Conservation (phyloP, 2,113 vertebrate genomes). For the Colinus virginianus region DNA sequence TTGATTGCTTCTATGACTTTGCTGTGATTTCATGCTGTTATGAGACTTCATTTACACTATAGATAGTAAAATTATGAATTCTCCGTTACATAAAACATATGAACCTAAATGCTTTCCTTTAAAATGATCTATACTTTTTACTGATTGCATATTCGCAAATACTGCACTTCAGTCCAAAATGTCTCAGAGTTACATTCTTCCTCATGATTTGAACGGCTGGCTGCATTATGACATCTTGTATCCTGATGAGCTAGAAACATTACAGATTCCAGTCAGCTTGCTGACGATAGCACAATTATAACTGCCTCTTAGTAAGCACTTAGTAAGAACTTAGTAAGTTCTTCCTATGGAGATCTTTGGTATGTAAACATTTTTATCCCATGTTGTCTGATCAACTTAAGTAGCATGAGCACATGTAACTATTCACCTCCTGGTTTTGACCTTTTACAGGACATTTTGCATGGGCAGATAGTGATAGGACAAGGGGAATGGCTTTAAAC, state of each 20-base stretch:
- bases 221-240: not conserved
- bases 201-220: not conserved
- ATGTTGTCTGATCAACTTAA: not conserved
- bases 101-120: not conserved
- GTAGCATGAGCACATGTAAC: not conserved
- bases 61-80: not conserved
- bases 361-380: not conserved
- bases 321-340: too few species aligned
- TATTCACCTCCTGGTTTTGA: not conserved
- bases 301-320: constrained; percentile 38
- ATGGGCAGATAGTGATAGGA: too few species aligned
- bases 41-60: not conserved
- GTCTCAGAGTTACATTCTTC: constrained; percentile 44
- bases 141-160: not conserved
- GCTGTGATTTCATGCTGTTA: not conserved
- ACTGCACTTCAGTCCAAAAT: not conserved
- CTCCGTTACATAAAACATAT: not conserved
- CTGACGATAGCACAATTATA: not conserved
- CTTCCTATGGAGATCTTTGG: not conserved
- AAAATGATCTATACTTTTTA: not conserved
- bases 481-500: too few species aligned
- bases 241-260: constrained; percentile 42
- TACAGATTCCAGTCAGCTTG: constrained; percentile 20
- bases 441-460: too few species aligned
- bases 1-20: not conserved